phyloP scores from a whole-genome alignment of 2,797 vertebrate species.

The Danionella dracula region DNA sequence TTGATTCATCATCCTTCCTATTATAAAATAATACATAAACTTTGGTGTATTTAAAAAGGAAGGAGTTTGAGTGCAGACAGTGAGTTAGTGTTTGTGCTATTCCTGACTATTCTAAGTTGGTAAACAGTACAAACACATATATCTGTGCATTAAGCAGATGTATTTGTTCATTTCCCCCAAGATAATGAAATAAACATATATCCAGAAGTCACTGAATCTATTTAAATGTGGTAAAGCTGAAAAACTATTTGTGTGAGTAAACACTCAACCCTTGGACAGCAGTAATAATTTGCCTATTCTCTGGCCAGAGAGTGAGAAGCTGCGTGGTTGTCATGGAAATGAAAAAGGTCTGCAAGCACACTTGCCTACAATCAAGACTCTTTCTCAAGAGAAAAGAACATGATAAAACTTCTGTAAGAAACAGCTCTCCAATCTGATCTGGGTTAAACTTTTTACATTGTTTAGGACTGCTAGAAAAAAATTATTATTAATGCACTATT shows the following conservation, averaged over 20 bases:
- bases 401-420: slow-evolving; percentile 7
- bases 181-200: neutral
- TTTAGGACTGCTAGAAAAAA: too few relatives aligned
- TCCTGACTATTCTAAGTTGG: too few relatives aligned
- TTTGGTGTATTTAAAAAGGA: too few relatives aligned
- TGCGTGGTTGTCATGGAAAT: slow-evolving; percentile 75
- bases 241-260: slow-evolving; percentile 30
- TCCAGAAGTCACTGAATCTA: neutral
- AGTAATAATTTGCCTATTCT: slow-evolving; percentile 48
- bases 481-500: too few relatives aligned
- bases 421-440: neutral
- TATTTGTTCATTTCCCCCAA: too few relatives aligned
- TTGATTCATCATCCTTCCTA: too few relatives aligned
- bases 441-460: too few relatives aligned
- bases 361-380: slow-evolving; percentile 46
- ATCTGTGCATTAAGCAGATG: too few relatives aligned
- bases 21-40: too few relatives aligned
- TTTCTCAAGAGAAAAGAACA: slow-evolving; percentile 10
- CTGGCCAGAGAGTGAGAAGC: slow-evolving; percentile 44
- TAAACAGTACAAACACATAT: too few relatives aligned
- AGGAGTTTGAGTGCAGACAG: too few relatives aligned
- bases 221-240: neutral
- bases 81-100: too few relatives aligned
- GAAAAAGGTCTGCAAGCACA: slow-evolving; percentile 57
- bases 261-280: slow-evolving; percentile 33